Evolutionary conservation across 2,888 invertebrate genomes (phyloP), one percentile per base, ranked within the genome.

Genomic region (Chorisops tibialis): DNA sequence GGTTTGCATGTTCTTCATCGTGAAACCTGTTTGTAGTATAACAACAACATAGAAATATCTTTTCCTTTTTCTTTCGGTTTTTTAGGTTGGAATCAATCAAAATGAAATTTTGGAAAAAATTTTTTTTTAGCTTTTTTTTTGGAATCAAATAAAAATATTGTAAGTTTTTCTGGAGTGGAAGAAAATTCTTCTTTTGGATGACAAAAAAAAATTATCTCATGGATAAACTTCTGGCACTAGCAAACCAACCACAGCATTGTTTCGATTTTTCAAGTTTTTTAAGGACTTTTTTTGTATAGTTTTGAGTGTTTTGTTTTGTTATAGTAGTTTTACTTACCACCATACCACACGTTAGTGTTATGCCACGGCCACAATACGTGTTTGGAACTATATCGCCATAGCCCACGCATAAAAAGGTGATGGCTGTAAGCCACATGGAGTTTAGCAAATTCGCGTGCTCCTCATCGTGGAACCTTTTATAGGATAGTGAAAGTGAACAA

Each of bases 391-490:
- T 96, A 83, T 96, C 99, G 73, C 98, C 99, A 82, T 98, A 99
- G 79, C 99, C 99, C 75, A 99, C 96, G 83, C 97, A 96, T 78
- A 99, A 90, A 86, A 99, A 99, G 74, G 99, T 99, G 80, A 99
- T 98, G 81, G 98, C 96, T 78, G 98, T 97, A 83, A 99, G 89
- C 98, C 98, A 99, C 94, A 99, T 96, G 79, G 98, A 93, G 85
- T 98, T 98, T 81, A 95, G 87, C 80, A 97, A 89, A 86, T 97
- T 97, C 79, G 94, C 95, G 84, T 97, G 96, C 82, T 95, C 94
- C 81, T 93, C 93, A 81, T 97, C 96, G 82, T 96, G 96, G 84
- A 94, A 94, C 86, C 96, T 97, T 83, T 77, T 80, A 66, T 61
- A 66, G 68, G 68, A 67, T 68, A 67, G 69, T 67, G 69, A 74